A percentile compares a stretch with the other conserved stretches of the same genome.
phyloP scores from a whole-genome alignment of 2,113 vertebrate species.

The Cnemophilus loriae region DNA sequence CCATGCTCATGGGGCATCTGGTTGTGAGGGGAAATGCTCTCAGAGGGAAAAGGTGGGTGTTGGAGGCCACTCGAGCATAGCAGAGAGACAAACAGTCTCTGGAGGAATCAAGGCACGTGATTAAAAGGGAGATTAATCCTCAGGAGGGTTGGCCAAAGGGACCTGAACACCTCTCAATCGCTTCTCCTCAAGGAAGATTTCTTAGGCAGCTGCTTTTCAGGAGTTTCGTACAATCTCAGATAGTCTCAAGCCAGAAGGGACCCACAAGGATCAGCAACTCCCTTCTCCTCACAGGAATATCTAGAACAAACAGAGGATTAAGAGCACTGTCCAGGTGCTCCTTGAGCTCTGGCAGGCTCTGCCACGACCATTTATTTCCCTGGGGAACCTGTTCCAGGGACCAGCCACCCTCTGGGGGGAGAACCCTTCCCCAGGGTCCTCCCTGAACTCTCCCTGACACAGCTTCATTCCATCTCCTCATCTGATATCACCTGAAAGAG shows the following conservation, averaged over 20 bases:
- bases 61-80: neutral
- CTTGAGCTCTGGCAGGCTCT: neutral
- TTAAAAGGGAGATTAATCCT: neutral
- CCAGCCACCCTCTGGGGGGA: neutral
- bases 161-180: neutral
- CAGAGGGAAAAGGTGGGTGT: too few relatives aligned
- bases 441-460: neutral
- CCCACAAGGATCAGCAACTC: neutral
- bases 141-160: neutral
- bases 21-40: neutral
- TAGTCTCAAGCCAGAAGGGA: neutral
- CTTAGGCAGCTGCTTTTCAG: neutral
- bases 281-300: neutral
- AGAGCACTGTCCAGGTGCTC: neutral
- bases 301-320: neutral
- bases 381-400: neutral
- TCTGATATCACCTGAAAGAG: neutral
- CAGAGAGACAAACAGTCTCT: neutral
- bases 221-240: neutral
- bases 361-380: neutral
- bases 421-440: neutral
- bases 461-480: neutral
- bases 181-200: neutral
- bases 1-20: neutral
- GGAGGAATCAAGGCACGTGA: rapidly evolving